Percentiles rank a stretch among this genome's conserved stretches.
Evolutionary conservation across 1,140 invertebrate species (phyloP).

Genomic region (Drosophila suzukii): DNA sequence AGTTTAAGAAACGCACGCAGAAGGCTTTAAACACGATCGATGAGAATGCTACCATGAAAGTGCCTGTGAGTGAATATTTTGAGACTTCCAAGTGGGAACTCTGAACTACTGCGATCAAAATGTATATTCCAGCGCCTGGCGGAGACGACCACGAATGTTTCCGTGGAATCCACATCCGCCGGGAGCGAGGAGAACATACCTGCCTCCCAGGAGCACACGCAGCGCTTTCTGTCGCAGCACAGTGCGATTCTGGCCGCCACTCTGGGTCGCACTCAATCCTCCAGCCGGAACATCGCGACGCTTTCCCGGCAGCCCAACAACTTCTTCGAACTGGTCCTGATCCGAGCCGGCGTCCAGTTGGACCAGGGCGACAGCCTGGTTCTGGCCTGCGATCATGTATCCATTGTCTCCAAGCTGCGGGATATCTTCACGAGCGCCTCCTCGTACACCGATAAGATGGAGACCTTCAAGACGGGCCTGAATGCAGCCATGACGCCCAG

Average conservation of each 20-base stretch:
- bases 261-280: constrained; percentile 73
- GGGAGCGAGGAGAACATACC: constrained; percentile 79
- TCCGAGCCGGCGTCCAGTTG: constrained; percentile 70
- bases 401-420: constrained; percentile 73
- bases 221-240: constrained; percentile 80
- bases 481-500: constrained; percentile 74
- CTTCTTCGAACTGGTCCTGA: constrained; percentile 76
- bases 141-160: constrained; percentile 38
- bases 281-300: constrained; percentile 15
- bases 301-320: constrained; percentile 74
- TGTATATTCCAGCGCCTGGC: constrained; percentile 33
- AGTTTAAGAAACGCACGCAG: constrained; percentile 43
- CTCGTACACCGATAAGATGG: constrained; percentile 71
- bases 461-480: constrained; percentile 83
- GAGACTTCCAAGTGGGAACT: not conserved
- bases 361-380: constrained; percentile 71
- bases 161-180: constrained; percentile 16
- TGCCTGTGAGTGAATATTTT: constrained; percentile 44
- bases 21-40: constrained; percentile 66
- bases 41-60: constrained; percentile 72
- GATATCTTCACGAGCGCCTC: constrained; percentile 62
- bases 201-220: constrained; percentile 77
- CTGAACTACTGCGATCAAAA: not conserved
- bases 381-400: constrained; percentile 75
- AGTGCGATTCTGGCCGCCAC: constrained; percentile 69